Evolutionary conservation across 1,140 invertebrate genomes (phyloP), one percentile per base, ranked within the genome.

Genomic region (Apis mellifera): DNA sequence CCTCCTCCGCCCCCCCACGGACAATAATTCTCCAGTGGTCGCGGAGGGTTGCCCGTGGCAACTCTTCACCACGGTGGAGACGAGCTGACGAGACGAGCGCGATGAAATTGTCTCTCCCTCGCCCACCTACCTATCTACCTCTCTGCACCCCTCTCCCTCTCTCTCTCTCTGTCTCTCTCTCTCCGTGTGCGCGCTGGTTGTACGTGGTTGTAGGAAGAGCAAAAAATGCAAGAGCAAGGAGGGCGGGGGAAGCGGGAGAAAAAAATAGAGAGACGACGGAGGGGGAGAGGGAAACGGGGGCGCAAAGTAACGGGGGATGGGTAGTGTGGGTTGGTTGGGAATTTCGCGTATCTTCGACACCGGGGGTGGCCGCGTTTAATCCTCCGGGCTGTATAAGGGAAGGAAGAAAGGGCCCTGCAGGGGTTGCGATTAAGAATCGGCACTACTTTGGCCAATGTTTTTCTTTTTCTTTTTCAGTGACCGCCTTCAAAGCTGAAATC

Each of bases 41-140:
- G 77, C 85, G 82, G 80, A 90, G 91, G 90, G 92, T 93, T 92
- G 92, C 91, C 92, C 93, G 89, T 92, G 85, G 92, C 93, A 93
- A 93, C 93, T 93, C 86, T 88, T 89, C 87, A 88, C 77, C 86
- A 82, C 77, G 82, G 65, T 71, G 84, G 76, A 84, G 87, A 66
- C 83, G 86, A 85, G 68, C 84, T 86, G 84, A 86, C 84, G 79
- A 74, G 68, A 74, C 77, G 81, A 82, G 71, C 76, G 93, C 88
- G 77, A 93, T 92, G 88, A 85, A 92, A 94, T 93, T 93, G 91
- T 85, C 81, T 73, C 55, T 60, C 75, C 54, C 48, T 62, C 17
- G 26, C 42, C 70, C 54, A 50, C 50, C 68, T 23, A 54, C 55
- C n/a, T 50, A 32, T 75, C 66, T 71, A 19, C 21, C 64, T 69